phyloP scores from a whole-genome alignment of 1,140 invertebrate genomes.

The Zaprionus ghesquierei region DNA sequence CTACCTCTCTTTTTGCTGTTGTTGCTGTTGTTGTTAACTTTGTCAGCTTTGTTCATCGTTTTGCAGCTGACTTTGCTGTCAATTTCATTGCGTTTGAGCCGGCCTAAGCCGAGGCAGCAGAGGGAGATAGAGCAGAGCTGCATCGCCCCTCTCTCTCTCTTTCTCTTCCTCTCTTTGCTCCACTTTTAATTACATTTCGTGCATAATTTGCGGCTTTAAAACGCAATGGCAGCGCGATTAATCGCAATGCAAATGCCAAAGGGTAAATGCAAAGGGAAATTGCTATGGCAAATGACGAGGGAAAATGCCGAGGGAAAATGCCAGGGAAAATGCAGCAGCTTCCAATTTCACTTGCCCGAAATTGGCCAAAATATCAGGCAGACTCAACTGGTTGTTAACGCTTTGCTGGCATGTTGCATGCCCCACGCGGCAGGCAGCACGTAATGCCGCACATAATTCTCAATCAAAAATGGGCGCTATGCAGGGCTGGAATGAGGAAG shows the following conservation, averaged over 20 bases:
- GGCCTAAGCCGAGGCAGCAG: background rate
- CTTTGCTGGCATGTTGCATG: background rate
- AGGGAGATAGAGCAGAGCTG: background rate
- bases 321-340: background rate
- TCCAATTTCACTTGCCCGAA: background rate
- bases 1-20: background rate
- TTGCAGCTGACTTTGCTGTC: background rate
- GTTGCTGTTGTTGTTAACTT: background rate
- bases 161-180: background rate
- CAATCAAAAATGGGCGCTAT: constrained; percentile 49
- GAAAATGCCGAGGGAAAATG: background rate
- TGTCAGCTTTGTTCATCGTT: constrained; percentile 18
- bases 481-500: background rate
- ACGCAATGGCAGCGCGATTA: constrained; percentile 64
- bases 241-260: constrained; percentile 52
- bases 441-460: constrained; percentile 51
- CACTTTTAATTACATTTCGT: constrained; percentile 50
- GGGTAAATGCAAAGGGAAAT: constrained; percentile 39
- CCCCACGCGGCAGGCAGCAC: background rate
- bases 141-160: background rate
- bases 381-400: background rate
- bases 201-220: constrained; percentile 70
- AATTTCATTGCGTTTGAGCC: background rate
- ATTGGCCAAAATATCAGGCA: background rate
- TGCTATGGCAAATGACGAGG: background rate